Evolutionary conservation across 2,888 invertebrate genomes (phyloP).

Genomic region (Dryocosmus kuriphilus): DNA sequence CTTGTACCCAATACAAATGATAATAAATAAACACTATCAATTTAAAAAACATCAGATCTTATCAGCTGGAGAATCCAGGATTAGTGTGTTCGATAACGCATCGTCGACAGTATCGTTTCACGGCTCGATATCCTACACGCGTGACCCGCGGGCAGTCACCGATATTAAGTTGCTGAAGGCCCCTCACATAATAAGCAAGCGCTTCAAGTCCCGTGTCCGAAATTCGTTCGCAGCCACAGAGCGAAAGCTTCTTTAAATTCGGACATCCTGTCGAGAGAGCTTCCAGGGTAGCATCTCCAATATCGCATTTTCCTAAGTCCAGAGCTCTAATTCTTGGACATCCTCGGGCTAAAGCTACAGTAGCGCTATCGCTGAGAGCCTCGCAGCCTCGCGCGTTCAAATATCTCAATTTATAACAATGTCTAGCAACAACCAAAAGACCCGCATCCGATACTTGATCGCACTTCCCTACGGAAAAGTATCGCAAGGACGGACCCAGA

Average conservation of each 20-base stretch:
- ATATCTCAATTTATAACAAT: constrained; percentile 93
- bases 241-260: constrained; percentile 92
- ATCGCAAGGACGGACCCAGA: constrained; percentile 91
- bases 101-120: constrained; percentile 94
- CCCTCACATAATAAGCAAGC: constrained; percentile 93
- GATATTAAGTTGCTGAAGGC: constrained; percentile 93
- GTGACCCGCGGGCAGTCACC: constrained; percentile 93
- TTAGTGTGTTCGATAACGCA: constrained; percentile 97
- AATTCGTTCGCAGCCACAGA: constrained; percentile 94
- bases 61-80: constrained; percentile 88
- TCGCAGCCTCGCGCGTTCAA: constrained; percentile 95
- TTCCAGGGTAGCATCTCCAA: constrained; percentile 92
- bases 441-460: constrained; percentile 95
- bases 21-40: constrained; percentile 3
- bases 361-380: constrained; percentile 95
- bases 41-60: background rate
- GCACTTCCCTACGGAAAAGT: constrained; percentile 96
- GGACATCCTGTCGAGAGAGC: constrained; percentile 93
- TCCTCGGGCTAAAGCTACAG: constrained; percentile 90
- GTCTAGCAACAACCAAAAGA: constrained; percentile 89
- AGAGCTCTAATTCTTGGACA: constrained; percentile 92
- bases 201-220: constrained; percentile 93
- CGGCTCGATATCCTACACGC: constrained; percentile 91
- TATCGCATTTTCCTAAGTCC: constrained; percentile 95
- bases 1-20: background rate